These are phyloP conservation scores for Nesogale talazaci DNA, from an alignment of 2,113 vertebrate genomes.

Conservation along the genomic window DNA sequence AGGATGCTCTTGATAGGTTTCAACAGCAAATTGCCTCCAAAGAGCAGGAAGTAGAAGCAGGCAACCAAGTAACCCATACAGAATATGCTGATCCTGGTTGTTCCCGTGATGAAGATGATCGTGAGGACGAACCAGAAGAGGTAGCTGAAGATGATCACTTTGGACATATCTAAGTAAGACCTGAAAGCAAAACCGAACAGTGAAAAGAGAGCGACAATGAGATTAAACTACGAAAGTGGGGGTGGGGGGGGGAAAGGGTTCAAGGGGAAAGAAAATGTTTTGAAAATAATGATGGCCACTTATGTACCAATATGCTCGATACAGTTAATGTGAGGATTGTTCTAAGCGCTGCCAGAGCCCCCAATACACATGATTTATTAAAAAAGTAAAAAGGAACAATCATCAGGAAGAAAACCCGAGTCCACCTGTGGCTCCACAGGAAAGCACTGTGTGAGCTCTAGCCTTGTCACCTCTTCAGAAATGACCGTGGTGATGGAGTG, in stretches of 20 bases:
- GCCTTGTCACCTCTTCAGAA: no score
- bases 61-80: slow-evolving; percentile 99
- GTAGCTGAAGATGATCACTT: slow-evolving; percentile 98
- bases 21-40: slow-evolving; percentile 95
- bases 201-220: background rate
- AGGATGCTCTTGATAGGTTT: slow-evolving; percentile 98
- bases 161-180: slow-evolving; percentile 98
- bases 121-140: slow-evolving; percentile 99
- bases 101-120: slow-evolving; percentile 99
- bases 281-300: no score
- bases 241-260: no score
- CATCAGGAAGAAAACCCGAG: background rate
- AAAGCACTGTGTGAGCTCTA: background rate
- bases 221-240: no score
- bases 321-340: no score
- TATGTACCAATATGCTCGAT: no score
- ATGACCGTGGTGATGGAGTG: no score
- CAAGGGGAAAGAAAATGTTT: no score
- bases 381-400: no score
- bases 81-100: slow-evolving; percentile 98
- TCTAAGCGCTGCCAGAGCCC: no score
- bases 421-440: background rate
- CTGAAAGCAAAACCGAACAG: slow-evolving; percentile 82
- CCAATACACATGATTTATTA: no score
- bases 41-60: slow-evolving; percentile 99